A percentile compares a stretch with the other conserved stretches of the same genome.
Evolutionary conservation across 2,888 invertebrate genomes (phyloP).

Genomic region (Phyto melanocephala): DNA sequence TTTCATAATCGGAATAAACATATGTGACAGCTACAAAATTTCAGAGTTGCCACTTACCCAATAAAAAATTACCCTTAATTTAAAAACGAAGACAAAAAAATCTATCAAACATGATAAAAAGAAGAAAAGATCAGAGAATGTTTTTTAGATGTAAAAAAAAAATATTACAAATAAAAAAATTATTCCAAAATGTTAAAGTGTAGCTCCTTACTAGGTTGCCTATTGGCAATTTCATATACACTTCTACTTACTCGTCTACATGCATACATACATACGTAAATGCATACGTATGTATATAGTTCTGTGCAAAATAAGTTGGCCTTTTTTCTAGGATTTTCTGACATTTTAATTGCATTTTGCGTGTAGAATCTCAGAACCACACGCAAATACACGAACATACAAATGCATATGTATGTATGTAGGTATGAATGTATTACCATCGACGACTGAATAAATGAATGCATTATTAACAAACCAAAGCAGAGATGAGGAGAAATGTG

Average conservation of each 20-base stretch:
- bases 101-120: no score
- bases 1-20: no score
- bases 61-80: no score
- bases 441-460: conserved; percentile 31
- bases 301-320: conserved; percentile 3
- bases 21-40: no score
- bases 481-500: neutral
- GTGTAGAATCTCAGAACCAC: conserved; percentile 62
- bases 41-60: no score
- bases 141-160: no score
- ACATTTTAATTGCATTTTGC: conserved; percentile 69
- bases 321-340: conserved; percentile 66
- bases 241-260: neutral
- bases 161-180: no score
- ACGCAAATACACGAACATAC: conserved; percentile 35
- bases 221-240: neutral
- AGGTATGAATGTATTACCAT: neutral
- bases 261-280: no score
- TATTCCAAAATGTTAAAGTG: no score
- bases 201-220: neutral
- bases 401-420: neutral
- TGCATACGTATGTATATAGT: neutral
- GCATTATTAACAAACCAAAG: conserved; percentile 51
- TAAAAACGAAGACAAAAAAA: no score
- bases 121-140: no score